phyloP scores from a whole-genome alignment of 2,113 vertebrate genomes.

The Empidonax alnorum region DNA sequence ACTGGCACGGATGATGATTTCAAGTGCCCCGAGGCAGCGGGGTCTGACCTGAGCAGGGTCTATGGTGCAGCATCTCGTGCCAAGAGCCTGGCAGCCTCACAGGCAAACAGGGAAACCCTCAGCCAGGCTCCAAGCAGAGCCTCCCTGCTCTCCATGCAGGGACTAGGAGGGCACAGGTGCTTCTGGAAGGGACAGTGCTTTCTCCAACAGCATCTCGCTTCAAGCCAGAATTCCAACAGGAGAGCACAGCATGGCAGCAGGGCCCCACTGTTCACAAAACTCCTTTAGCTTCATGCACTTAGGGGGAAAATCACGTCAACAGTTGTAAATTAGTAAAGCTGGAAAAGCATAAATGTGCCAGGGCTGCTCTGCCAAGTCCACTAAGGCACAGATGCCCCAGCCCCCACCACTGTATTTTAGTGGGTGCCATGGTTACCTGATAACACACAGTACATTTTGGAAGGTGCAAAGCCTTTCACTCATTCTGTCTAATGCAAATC shows the following conservation, averaged over 20 bases:
- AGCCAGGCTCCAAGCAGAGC: neutral
- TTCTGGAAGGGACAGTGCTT: neutral
- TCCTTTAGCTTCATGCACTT: neutral
- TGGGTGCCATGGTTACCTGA: neutral
- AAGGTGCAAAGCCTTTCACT: neutral
- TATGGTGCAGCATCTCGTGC: neutral
- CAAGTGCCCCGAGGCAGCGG: fast-evolving
- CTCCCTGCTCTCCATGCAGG: neutral
- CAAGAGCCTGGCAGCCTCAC: neutral
- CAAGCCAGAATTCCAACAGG: neutral
- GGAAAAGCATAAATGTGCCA: neutral
- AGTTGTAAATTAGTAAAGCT: neutral
- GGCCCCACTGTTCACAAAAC: neutral
- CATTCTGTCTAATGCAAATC: neutral
- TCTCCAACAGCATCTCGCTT: neutral
- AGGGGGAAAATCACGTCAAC: neutral
- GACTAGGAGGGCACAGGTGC: neutral
- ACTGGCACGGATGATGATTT: neutral
- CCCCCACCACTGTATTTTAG: neutral
- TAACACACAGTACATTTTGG: neutral
- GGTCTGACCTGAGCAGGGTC: neutral
- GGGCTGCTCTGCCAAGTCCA: neutral
- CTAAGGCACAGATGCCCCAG: neutral
- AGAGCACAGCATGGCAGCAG: neutral
- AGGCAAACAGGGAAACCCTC: no score